Evolutionary conservation across 1,140 invertebrate genomes (phyloP).

Genomic region (Euura saliciscinereae): DNA sequence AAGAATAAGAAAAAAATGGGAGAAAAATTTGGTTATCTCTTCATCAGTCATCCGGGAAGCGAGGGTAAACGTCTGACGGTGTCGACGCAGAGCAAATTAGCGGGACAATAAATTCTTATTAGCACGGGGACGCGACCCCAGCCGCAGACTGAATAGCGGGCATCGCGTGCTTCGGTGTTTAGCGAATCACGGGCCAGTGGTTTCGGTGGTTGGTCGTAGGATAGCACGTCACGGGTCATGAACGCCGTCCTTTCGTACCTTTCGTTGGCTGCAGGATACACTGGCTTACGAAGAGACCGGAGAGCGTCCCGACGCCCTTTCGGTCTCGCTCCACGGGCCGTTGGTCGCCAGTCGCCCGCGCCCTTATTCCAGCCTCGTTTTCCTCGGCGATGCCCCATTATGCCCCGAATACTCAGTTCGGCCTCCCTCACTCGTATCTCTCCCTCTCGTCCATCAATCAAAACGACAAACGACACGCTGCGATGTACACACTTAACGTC

Average conservation of each 20-base stretch:
- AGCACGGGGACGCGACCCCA: not conserved
- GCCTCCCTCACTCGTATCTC: too few relatives aligned
- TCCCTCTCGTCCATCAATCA: constrained; percentile 6
- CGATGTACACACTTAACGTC: too few relatives aligned
- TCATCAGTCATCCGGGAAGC: too few relatives aligned
- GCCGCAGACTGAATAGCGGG: constrained; percentile 6
- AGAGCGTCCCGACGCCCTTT: too few relatives aligned
- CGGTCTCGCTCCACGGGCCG: not conserved
- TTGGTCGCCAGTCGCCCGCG: not conserved
- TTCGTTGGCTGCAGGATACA: not conserved
- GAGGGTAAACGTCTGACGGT: not conserved
- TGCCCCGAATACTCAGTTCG: not conserved
- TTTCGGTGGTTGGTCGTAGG: not conserved
- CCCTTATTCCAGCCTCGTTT: not conserved
- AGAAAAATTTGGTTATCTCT: too few relatives aligned
- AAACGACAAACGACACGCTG: not conserved
- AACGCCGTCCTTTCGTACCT: not conserved
- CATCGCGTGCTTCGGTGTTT: constrained; percentile 4
- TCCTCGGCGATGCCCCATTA: not conserved
- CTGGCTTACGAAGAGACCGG: too few relatives aligned
- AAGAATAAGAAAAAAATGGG: too few relatives aligned
- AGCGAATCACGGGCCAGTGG: not conserved
- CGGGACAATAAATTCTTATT: constrained; percentile 1
- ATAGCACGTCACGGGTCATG: not conserved
- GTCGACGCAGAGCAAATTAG: not conserved